These are phyloP conservation scores for Pelagia noctiluca DNA, from an alignment of 30 jellyfish, hydroid and myxozoan genomes.

Conservation along the genomic window DNA sequence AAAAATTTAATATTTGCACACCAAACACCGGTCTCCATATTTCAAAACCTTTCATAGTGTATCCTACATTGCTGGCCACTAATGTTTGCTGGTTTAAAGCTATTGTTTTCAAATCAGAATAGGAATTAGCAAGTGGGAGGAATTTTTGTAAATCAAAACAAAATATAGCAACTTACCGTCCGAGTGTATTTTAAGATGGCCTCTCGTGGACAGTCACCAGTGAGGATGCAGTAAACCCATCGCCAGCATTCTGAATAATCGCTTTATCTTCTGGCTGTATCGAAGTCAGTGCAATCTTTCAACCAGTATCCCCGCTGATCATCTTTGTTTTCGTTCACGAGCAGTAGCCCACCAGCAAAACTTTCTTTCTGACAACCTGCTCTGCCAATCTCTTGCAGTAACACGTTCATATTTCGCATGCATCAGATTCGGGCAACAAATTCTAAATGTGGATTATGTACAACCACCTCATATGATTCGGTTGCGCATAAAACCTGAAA, in stretches of 20 bases:
- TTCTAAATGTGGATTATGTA: not conserved
- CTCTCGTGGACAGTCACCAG: not conserved
- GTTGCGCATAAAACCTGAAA: not conserved
- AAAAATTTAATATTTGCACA: too few species aligned
- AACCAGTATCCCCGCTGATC: not conserved
- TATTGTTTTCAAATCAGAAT: too few species aligned
- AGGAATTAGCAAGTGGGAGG: too few species aligned
- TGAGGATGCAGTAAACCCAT: too few species aligned
- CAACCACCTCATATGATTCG: not conserved
- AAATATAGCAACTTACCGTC: not conserved
- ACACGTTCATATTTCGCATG: not conserved
- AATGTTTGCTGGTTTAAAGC: too few species aligned
- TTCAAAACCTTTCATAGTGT: too few species aligned
- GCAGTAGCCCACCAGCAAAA: not conserved
- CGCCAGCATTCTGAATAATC: too few species aligned
- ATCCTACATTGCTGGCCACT: too few species aligned
- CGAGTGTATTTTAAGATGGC: not conserved
- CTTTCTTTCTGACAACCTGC: not conserved
- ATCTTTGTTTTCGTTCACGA: not conserved
- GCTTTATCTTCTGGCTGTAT: too few species aligned
- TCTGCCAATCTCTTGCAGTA: not conserved
- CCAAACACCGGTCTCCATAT: too few species aligned
- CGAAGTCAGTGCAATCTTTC: too few species aligned
- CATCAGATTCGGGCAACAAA: conserved; percentile 3
- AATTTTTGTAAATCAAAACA: not conserved